Base-by-base conservation (phyloP, 2,113 vertebrate genomes). In the Cyphotilapia sp. region DNA sequence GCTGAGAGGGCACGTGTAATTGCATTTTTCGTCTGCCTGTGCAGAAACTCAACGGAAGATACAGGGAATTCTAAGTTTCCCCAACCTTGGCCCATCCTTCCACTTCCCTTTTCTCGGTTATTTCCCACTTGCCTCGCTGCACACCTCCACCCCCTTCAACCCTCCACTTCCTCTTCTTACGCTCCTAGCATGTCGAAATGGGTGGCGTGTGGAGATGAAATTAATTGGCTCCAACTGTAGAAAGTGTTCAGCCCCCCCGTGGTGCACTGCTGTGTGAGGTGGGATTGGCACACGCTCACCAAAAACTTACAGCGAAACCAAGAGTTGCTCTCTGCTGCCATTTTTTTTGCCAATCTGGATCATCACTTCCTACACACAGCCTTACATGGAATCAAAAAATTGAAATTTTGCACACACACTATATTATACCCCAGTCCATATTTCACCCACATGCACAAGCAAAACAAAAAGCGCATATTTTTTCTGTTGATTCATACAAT, bases 171-270 rank as follows among this genome's bases (percentile, higher is more conserved):
- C 85, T 83, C 89, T 87, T 87, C 53, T 83, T 80, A 76, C 4
- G 87, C 91, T 91, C 40, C 91, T 94, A 93, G 95, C 95, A 92
- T 94, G 94, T 95, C 85, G 81, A 95, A 91, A 95, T 88, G 92
- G 93, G 93, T 93, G 87, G 92, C 63, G 83, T 91, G 95, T 87
- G 47, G 89, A 94, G 94, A 92, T 93, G 88, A 95, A 96, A 96
- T 97, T 95, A 97, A 96, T 96, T 96, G 96, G 96, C 95, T 96
- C 94, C 83, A 90, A 71, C 92, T 88, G 91, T 95, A 84, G 94
- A 94, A 76, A 94, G 91, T 83, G 90, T 91, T 92, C 91, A 87
- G 82, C 88, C 89, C 93, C 91, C 95, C 93, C 59, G 54, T 88
- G 90, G 94, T 56, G 84, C 61, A 13, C 81, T 84, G 87, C 86